These are phyloP conservation scores for Plumapathes pennacea DNA, from an alignment of 92 coral and sea anemone genomes.

Conservation along the genomic window DNA sequence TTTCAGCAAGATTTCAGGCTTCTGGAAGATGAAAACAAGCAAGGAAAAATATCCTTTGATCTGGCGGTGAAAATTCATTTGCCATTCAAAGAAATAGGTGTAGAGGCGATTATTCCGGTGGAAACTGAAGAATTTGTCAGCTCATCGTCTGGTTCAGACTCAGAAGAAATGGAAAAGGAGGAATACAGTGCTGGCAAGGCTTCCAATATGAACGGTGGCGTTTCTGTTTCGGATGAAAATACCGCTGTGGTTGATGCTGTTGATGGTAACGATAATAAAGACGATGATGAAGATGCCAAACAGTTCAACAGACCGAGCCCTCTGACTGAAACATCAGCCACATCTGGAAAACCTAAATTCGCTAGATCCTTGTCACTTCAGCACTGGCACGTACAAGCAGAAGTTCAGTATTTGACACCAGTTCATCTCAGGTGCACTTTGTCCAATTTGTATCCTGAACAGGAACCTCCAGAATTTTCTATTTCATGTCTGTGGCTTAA, in stretches of 20 bases:
- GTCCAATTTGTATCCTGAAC: slow-evolving; percentile 70
- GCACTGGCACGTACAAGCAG: slow-evolving; percentile 69
- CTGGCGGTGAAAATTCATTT: slow-evolving; percentile 58
- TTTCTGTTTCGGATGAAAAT: neutral
- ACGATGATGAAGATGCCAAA: neutral
- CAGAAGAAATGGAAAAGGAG: neutral
- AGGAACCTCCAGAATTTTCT: slow-evolving; percentile 60
- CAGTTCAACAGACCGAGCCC: neutral
- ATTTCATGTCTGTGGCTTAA: slow-evolving; percentile 87
- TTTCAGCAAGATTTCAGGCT: slow-evolving; percentile 64
- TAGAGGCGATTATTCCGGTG: slow-evolving; percentile 75
- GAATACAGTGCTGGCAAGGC: slow-evolving; percentile 4
- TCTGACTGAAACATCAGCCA: neutral
- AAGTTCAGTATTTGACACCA: slow-evolving; percentile 69
- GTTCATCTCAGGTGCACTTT: slow-evolving; percentile 69
- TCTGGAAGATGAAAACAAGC: slow-evolving; percentile 38
- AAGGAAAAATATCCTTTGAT: slow-evolving; percentile 43
- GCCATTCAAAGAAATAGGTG: slow-evolving; percentile 55
- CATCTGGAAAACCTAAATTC: slow-evolving; percentile 56
- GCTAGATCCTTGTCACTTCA: slow-evolving; percentile 62
- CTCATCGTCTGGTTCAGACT: neutral
- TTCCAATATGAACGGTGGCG: neutral
- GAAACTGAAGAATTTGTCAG: slow-evolving; percentile 16
- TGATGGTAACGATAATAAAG: neutral
- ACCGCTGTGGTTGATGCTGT: neutral